Percentiles rank a stretch among this genome's conserved stretches.
Evolutionary conservation across 2,888 invertebrate species (phyloP).

Genomic region (Mythimna pallens): DNA sequence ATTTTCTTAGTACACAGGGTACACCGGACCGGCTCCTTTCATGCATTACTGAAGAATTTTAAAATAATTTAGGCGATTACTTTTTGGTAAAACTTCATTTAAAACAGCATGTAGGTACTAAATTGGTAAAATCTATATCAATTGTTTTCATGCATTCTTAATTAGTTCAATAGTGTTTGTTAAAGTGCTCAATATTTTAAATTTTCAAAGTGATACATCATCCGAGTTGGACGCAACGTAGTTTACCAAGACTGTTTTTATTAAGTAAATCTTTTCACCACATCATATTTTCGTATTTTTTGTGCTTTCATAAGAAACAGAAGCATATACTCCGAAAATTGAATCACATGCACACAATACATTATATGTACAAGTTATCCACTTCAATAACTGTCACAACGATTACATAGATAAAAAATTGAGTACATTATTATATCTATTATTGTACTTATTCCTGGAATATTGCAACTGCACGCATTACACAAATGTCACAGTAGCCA

Average conservation of each 20-base stretch:
- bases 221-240: neutral
- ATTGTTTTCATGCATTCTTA: neutral
- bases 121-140: neutral
- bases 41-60: constrained; percentile 1
- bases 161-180: neutral
- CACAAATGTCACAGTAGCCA: neutral
- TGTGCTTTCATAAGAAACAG: neutral
- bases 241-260: neutral
- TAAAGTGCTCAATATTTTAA: too few species aligned
- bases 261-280: neutral
- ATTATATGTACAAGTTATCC: neutral
- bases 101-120: neutral
- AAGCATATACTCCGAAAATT: too few species aligned
- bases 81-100: too few species aligned
- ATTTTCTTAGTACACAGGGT: too few species aligned
- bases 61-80: too few species aligned
- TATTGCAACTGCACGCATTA: neutral
- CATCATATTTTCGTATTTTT: neutral
- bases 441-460: constrained; percentile 15
- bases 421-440: neutral
- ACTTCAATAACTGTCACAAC: neutral
- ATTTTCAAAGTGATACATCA: too few species aligned
- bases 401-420: constrained; percentile 12
- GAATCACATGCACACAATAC: neutral
- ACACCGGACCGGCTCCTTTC: constrained; percentile 1